phyloP scores from a whole-genome alignment of 1,140 invertebrate species.

The Zaprionus ornatus region DNA sequence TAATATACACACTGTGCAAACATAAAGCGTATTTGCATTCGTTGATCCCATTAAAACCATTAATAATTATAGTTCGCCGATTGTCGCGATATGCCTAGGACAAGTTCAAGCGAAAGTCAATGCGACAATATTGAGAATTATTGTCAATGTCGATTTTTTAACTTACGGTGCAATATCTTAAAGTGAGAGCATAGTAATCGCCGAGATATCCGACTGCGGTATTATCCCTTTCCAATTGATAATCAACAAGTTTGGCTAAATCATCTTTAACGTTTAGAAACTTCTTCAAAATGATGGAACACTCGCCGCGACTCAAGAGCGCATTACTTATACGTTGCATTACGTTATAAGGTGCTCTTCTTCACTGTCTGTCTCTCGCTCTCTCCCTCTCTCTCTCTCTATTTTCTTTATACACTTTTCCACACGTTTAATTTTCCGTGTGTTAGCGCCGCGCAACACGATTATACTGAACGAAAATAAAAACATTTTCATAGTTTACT shows the following conservation, averaged over 20 bases:
- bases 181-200: slow-evolving; percentile 65
- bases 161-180: slow-evolving; percentile 59
- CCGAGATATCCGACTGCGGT: slow-evolving; percentile 69
- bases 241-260: slow-evolving; percentile 34
- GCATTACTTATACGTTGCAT: slow-evolving; percentile 61
- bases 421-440: slow-evolving; percentile 39
- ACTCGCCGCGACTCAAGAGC: slow-evolving; percentile 53
- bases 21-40: not conserved
- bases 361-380: slow-evolving; percentile 1
- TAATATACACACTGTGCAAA: not conserved
- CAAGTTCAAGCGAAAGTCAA: slow-evolving; percentile 34
- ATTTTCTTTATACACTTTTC: slow-evolving; percentile 24
- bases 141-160: not conserved
- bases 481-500: slow-evolving; percentile 29
- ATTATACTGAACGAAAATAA: slow-evolving; percentile 57
- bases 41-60: not conserved
- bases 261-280: not conserved
- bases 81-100: not conserved
- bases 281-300: slow-evolving; percentile 47
- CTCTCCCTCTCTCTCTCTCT: not conserved
- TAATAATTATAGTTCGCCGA: not conserved
- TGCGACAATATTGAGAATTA: slow-evolving; percentile 23
- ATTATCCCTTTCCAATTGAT: slow-evolving; percentile 35
- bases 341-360: slow-evolving; percentile 36
- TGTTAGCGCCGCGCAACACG: slow-evolving; percentile 35